Evolutionary conservation across 2,113 vertebrate species (phyloP).

Genomic region (Quiscalus mexicanus): DNA sequence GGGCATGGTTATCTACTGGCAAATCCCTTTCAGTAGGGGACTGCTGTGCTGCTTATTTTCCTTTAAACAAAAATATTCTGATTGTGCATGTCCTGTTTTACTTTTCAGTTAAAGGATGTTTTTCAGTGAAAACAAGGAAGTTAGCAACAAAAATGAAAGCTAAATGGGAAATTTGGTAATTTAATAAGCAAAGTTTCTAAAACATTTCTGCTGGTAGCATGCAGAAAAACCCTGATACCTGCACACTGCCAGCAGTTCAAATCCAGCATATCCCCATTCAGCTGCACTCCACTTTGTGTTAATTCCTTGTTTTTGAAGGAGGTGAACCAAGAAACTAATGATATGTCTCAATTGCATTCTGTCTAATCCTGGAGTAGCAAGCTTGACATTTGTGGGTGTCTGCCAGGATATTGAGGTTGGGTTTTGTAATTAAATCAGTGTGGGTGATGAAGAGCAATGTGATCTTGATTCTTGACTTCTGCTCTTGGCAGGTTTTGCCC

Average conservation of each 20-base stretch:
- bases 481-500: background rate
- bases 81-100: background rate
- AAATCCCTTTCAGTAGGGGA: background rate
- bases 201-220: background rate
- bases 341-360: background rate
- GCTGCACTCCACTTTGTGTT: background rate
- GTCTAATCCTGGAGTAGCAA: background rate
- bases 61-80: background rate
- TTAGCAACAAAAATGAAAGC: background rate
- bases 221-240: background rate
- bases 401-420: background rate
- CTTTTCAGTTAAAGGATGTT: background rate
- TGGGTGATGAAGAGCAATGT: background rate
- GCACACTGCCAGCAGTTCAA: background rate
- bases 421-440: background rate
- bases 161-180: background rate
- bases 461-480: background rate
- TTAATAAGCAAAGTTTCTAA: background rate
- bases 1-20: background rate
- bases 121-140: background rate
- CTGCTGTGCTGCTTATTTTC: background rate
- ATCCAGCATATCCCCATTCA: background rate
- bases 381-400: background rate
- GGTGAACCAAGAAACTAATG: background rate
- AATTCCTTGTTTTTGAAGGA: background rate